phyloP scores from a whole-genome alignment of 2,113 vertebrate species.

The Grallaria varia region DNA sequence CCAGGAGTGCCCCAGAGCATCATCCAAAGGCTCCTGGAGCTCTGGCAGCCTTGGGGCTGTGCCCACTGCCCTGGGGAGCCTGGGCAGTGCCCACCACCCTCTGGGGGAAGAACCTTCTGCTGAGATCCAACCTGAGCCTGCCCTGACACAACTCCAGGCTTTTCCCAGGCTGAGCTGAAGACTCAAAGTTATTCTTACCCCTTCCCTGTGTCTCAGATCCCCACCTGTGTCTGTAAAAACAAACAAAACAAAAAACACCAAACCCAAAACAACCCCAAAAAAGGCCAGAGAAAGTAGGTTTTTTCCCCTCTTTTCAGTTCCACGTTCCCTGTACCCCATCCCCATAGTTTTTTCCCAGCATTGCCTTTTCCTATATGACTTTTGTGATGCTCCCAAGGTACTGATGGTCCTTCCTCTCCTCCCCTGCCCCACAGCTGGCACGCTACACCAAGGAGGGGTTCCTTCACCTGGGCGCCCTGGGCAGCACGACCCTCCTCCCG shows the following conservation, averaged over 20 bases:
- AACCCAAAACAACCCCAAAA: neutral
- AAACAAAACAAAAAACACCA: no score
- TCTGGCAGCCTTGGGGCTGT: no score
- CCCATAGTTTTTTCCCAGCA: neutral
- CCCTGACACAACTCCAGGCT: no score
- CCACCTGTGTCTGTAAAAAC: neutral
- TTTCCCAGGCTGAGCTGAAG: no score
- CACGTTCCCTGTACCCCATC: neutral
- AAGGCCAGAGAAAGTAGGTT: neutral
- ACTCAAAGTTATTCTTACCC: neutral
- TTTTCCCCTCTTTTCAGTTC: neutral
- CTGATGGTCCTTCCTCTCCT: neutral
- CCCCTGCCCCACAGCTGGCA: constrained; percentile 76
- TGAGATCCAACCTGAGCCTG: no score
- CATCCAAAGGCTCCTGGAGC: no score
- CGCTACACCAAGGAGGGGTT: constrained; percentile 92
- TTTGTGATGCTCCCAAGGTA: no score
- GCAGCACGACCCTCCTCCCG: constrained; percentile 84
- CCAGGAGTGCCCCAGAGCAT: no score
- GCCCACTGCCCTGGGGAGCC: no score
- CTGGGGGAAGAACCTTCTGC: no score
- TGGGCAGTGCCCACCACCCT: no score
- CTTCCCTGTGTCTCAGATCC: neutral
- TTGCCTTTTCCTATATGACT: neutral
- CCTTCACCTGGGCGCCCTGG: constrained; percentile 89